Conservation (phyloP, 1,140 invertebrate genomes). For the Halictus rubicundus region DNA sequence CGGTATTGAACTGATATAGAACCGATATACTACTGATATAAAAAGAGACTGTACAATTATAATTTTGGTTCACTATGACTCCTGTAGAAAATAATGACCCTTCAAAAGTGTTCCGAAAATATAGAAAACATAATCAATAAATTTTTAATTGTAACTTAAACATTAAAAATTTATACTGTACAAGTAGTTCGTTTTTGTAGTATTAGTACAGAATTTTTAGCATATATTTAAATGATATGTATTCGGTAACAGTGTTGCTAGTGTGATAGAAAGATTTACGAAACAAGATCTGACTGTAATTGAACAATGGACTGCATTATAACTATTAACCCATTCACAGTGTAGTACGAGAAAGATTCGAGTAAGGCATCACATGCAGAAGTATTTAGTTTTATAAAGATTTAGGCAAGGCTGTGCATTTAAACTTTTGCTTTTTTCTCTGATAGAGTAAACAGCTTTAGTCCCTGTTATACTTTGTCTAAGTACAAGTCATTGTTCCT, state of each 20-base stretch:
- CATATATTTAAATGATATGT: background rate
- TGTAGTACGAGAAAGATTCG: background rate
- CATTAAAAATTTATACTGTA: background rate
- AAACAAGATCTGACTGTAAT: slow-evolving; percentile 64
- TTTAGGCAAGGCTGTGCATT: background rate
- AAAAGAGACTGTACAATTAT: too few species aligned
- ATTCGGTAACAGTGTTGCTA: background rate
- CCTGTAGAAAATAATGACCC: too few species aligned
- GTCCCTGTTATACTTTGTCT: background rate
- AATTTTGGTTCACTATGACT: too few species aligned
- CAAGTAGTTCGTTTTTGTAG: background rate
- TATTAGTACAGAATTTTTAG: background rate
- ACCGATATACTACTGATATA: too few species aligned
- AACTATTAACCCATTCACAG: slow-evolving; percentile 47
- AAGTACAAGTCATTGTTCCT: background rate
- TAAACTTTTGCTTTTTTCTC: background rate
- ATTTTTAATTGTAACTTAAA: background rate
- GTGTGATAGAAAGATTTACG: slow-evolving; percentile 52
- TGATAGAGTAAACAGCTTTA: background rate
- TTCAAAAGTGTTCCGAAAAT: too few species aligned
- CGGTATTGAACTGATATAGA: too few species aligned
- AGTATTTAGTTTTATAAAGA: background rate
- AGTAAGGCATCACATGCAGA: background rate
- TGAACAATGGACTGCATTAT: slow-evolving; percentile 68
- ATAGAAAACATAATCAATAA: background rate